phyloP scores from a whole-genome alignment of 2,113 vertebrate species.

The Thomomys bottae region DNA sequence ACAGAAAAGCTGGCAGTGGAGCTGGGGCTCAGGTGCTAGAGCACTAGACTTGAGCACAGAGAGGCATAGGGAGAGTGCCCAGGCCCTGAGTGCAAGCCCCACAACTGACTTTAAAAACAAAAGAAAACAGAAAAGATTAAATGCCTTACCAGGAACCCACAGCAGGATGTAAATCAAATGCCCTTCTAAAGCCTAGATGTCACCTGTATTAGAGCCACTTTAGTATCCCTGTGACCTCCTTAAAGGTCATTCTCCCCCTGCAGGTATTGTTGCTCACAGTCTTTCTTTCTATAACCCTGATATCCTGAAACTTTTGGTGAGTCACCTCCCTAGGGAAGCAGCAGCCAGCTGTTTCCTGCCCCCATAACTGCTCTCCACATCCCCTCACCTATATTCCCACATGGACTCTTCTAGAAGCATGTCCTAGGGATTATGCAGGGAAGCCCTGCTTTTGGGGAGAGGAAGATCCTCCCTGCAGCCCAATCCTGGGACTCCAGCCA shows the following conservation, averaged over 20 bases:
- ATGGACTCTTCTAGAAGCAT: not conserved
- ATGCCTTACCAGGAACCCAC: not conserved
- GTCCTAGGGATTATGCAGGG: not conserved
- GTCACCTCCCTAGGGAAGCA: constrained; percentile 17
- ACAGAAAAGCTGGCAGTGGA: too few species aligned
- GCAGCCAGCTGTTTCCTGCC: constrained; percentile 72
- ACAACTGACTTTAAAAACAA: too few species aligned
- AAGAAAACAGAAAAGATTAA: too few species aligned
- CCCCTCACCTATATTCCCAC: constrained; percentile 1
- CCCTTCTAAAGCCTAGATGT: not conserved
- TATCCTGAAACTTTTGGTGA: constrained; percentile 43
- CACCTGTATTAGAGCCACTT: not conserved
- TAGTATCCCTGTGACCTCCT: not conserved
- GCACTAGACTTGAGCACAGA: too few species aligned
- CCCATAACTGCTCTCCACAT: not conserved
- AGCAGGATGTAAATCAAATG: not conserved
- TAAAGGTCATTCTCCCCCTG: too few species aligned
- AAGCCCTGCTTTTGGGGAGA: not conserved
- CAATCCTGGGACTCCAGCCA: constrained; percentile 50
- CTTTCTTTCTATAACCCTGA: not conserved
- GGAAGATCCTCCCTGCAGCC: not conserved
- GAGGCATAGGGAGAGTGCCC: too few species aligned
- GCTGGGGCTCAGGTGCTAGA: too few species aligned
- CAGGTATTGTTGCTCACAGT: not conserved
- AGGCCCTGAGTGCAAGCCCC: too few species aligned